Evolutionary conservation across 2,888 invertebrate genomes (phyloP).

Genomic region (Chloroclystis v-ata): DNA sequence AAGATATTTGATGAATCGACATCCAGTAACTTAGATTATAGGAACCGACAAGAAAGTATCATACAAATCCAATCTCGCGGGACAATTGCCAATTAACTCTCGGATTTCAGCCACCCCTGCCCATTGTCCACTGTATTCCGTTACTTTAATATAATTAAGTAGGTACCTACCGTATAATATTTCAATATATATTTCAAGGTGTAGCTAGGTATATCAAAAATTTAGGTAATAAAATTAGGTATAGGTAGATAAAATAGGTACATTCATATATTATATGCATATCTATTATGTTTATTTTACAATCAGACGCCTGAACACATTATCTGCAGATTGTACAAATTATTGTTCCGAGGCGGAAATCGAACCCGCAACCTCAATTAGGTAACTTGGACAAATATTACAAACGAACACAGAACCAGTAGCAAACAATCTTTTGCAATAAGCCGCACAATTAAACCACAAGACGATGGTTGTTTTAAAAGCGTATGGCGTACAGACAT

Average conservation of each 20-base stretch:
- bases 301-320: no score
- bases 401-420: neutral
- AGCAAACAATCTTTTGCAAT: slow-evolving; percentile 8
- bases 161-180: neutral
- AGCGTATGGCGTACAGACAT: slow-evolving; percentile 3
- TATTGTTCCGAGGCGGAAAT: no score
- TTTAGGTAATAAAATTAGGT: no score
- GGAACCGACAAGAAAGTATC: neutral
- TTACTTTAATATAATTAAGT: slow-evolving; percentile 19
- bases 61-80: slow-evolving; percentile 48
- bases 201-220: no score
- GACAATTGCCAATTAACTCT: slow-evolving; percentile 72
- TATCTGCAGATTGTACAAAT: no score
- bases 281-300: no score
- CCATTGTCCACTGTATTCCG: slow-evolving; percentile 31
- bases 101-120: slow-evolving; percentile 54
- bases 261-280: no score
- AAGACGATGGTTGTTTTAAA: neutral
- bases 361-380: no score
- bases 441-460: slow-evolving; percentile 4
- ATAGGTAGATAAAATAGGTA: no score
- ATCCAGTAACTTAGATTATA: neutral
- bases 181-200: neutral
- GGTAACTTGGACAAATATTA: no score
- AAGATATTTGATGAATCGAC: no score